A percentile compares a stretch with the other conserved stretches of the same genome.
Conservation (phyloP, 2,113 vertebrate genomes). For the Muntiacus muntjak region DNA sequence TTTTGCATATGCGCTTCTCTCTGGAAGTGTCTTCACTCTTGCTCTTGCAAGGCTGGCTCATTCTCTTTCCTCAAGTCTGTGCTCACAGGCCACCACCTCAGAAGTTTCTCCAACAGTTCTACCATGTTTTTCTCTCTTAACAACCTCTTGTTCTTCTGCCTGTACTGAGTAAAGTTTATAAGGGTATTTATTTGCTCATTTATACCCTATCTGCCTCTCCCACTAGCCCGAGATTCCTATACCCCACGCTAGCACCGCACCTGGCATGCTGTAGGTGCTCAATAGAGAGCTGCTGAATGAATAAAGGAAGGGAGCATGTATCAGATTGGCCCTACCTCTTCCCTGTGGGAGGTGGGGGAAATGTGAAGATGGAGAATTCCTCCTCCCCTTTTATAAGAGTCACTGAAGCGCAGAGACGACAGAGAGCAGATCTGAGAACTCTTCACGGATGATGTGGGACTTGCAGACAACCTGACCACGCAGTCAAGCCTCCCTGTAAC, state of each 20-base stretch:
- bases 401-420: neutral
- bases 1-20: neutral
- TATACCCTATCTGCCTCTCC: neutral
- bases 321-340: neutral
- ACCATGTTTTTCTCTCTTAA: neutral
- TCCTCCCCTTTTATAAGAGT: neutral
- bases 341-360: neutral
- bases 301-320: neutral
- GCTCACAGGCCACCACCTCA: neutral
- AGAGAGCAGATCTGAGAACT: neutral
- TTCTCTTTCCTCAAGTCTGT: neutral
- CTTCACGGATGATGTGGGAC: neutral
- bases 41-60: neutral
- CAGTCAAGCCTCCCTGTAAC: neutral
- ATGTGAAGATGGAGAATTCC: neutral
- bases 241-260: neutral
- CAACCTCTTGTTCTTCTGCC: neutral
- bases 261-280: neutral
- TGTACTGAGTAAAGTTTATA: neutral
- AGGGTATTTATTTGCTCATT: neutral
- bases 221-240: neutral
- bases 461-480: neutral
- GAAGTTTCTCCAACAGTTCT: neutral
- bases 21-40: neutral
- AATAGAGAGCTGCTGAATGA: neutral